Base-by-base conservation (phyloP, 1,140 invertebrate species). In the Neotoxoptera formosana region DNA sequence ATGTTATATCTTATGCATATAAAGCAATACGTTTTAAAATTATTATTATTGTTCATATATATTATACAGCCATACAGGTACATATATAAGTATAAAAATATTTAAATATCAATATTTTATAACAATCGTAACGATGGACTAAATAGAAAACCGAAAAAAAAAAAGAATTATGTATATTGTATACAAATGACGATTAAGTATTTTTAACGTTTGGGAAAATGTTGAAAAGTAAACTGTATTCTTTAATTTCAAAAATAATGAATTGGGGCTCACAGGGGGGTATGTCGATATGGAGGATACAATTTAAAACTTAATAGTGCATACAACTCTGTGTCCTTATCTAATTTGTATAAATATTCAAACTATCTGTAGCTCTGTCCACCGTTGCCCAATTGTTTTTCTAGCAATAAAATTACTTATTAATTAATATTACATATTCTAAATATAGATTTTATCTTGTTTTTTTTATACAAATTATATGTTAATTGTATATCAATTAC, bases 1-100 rank as follows among this genome's bases (percentile, higher is more conserved):
- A 45, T 25, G 45, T 34, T 90, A 60, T 90, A 60, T 67, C 53
- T 60, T 41, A 60, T 90, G n/a, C 36, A 45, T 90, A 60, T 21
- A 30, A 90, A 90, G 89, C 89, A 90, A 90, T 90, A 90, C 53
- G 60, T 67, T 67, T 67, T 67, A n/a, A 76, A 76, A 76, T n/a
- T 76, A 76, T 76, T 76, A n/a, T 76, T 76, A 41, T 90, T 88
- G 30, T 88, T 88, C 60, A 36, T 90, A 67, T 90, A 48, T 90
- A 90, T n/a, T 89, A 36, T 48, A 48, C 47, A 87, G 45, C 41
- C 25, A 34, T 47, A 47, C 47, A 87, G 45, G 30, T 87, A 87
- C 17, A 53, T 34, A 53, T 67, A 9, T 47, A 47, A 47, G 25
- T 89, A 48, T 56, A 53, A 34, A 89, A 89, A 45, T 60, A 67